Base-by-base conservation (phyloP, 2,113 vertebrate species). In the Actinemys pallida region DNA sequence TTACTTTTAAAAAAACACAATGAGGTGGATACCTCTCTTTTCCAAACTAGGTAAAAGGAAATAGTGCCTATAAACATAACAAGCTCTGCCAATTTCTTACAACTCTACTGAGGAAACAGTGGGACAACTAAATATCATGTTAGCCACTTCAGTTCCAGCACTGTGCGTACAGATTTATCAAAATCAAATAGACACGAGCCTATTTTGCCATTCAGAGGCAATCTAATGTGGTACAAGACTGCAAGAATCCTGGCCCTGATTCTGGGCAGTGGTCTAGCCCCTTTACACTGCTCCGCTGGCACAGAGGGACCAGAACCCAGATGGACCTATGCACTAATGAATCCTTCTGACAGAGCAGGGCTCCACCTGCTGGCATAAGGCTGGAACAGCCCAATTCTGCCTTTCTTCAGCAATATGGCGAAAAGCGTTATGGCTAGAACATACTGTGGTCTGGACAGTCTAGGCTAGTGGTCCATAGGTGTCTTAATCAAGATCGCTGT, bases 1-100 rank as follows among this genome's bases (percentile, higher is more conserved):
- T 89, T 76, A 19, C 89, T 92, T 87, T 45, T n/a, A 83, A 91
- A 89, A 87, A 87, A 87, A 65, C 83, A 81, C 29, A 86, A 39
- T 1, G 79, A 62, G 35, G 10, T 4, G 25, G 25, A 47, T 52
- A 69, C 2, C 47, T 87, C 52, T 19, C 50, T 56, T 57, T 31
- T 31, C 57, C 57, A 87, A 5, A 3, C 49, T n/a, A 52, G 29
- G 35, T 52, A 52, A 52, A 81, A 81, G 49, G 25, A 62, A 57
- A 27, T 5, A 57, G 29, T 62, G 57, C 20, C 17, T n/a, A 12
- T 81, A 81, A 81, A 81, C 29, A 81, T 57, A 62, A 62, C 52
- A 65, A 75, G 16, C 56, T 14, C 29, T 62, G 76, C 42, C 88
- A 88, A 86, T 82, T 88, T 56, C 24, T 86, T 1, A 1, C 54